phyloP scores from a whole-genome alignment of 2,113 vertebrate genomes.

The Muntiacus muntjak region DNA sequence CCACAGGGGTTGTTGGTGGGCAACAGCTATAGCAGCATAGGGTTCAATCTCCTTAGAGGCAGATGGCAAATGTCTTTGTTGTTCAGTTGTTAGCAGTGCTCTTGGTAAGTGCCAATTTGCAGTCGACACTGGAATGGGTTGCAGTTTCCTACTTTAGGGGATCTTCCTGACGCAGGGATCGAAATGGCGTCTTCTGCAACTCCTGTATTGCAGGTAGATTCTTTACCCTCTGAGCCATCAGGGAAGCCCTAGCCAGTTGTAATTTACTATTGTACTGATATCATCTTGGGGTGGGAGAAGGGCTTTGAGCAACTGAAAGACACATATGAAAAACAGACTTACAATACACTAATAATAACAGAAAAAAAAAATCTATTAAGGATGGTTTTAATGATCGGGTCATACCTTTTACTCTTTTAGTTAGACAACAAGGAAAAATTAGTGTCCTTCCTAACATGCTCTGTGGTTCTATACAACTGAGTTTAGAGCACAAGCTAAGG shows the following conservation, averaged over 20 bases:
- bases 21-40: neutral
- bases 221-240: neutral
- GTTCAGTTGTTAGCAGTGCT: neutral
- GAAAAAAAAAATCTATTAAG: neutral
- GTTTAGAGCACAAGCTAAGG: neutral
- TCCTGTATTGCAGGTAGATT: neutral
- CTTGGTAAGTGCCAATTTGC: neutral
- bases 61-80: neutral
- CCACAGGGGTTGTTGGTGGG: neutral
- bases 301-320: neutral
- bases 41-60: neutral
- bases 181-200: neutral
- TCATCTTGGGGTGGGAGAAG: neutral
- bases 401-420: neutral
- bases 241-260: neutral
- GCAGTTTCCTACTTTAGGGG: neutral
- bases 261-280: neutral
- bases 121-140: neutral
- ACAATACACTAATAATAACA: neutral
- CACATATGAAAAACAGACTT: neutral
- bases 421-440: neutral
- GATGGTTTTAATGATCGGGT: neutral
- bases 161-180: neutral
- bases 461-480: neutral
- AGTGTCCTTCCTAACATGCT: neutral